Base-by-base conservation (phyloP, 2,888 invertebrate species). In the Eupithecia abbreviata region DNA sequence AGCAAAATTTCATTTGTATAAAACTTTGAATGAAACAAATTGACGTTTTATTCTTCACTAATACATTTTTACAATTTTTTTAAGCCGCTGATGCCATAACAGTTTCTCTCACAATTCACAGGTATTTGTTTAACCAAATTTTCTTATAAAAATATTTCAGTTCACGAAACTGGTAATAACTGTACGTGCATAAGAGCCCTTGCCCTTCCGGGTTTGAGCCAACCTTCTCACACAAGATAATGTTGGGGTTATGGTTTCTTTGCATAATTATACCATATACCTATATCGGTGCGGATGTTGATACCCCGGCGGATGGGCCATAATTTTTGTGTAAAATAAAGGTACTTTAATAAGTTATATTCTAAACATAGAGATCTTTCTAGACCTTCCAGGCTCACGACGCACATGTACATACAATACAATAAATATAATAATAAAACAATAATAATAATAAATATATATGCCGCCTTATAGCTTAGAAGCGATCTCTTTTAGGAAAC, bases 171-270 rank as follows among this genome's bases (percentile, higher is more conserved):
- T 69, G 47, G 58, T 62, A 13, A 13, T 72, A 72, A 43, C 45
- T 72, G 62, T 9, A n/a, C n/a, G n/a, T 51, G 71, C 30, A 12
- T 18, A 43, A 58, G 68, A 72, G 13, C 18, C 51, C 69, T 43
- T 51, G 18, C 15, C 69, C 51, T 45, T 73, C 72, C 76, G 51
- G 76, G 62, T 65, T 18, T 41, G 49, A 30, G n/a, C 76, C 65
- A 51, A 45, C 73, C 71, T 30, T 43, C 10, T 58, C 42, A 45
- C 43, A 15, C n/a, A 15, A 66, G 43, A 68, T 68, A 45, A 68
- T 67, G 10, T 58, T 58, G 10, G 67, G 42, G 42, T 66, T 66
- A 66, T 13, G 42, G 42, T 66, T 42, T 58, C 58, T 58, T 58
- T 66, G 66, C 42, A n/a, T 66, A 66, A 2, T n/a, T n/a, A n/a